Base-by-base conservation (phyloP, 2,797 vertebrate genomes). In the Cephalopachus bancanus region DNA sequence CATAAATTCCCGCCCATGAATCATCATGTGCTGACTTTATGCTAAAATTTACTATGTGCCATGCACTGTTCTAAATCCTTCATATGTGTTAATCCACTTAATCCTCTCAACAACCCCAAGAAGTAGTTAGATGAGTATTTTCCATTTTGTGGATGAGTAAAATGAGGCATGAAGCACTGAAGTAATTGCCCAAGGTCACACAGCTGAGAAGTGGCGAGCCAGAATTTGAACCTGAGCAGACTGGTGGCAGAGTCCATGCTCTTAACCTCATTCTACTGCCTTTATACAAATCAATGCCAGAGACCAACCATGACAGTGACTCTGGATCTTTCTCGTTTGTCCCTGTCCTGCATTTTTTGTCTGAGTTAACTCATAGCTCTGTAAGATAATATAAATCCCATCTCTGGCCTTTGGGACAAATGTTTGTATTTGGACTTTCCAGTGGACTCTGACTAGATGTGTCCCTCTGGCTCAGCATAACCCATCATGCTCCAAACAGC, bases 361-460 rank as follows among this genome's bases (percentile, higher is more conserved):
- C 53, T 0, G 10, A 76, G 30, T 69, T 59, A 67, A 75, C 51
- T 89, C 57, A 60, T 33, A 57, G 49, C 30, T 15, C 83, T 76
- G 12, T 17, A 76, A 67, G 80, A 85, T 33, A 17, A 57, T 84
- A 53, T 57, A 57, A 60, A 67, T 75, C 59, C 60, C 26, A 17
- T 75, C 60, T 49, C 92, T 51, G 60, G 37, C 33, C 53, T 76
- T 67, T 83, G 71, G 28, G 59, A 94, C 51, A 89, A 59, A 60
- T 89, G 71, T 76, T 62, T 94, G 16, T 67, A 51, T 67, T 89
- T 76, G 78, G 51, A 67, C 60, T 88, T 93, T 94, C 86, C 30
- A 30, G 33, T 83, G 60, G 20, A 20, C 49, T 72, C 57, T 91
- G 57, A 74, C 33, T 91, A 59, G 49, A 86, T 86, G 80, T 86